phyloP scores from a whole-genome alignment of 2,888 invertebrate genomes.

The Fragum whitleyi region DNA sequence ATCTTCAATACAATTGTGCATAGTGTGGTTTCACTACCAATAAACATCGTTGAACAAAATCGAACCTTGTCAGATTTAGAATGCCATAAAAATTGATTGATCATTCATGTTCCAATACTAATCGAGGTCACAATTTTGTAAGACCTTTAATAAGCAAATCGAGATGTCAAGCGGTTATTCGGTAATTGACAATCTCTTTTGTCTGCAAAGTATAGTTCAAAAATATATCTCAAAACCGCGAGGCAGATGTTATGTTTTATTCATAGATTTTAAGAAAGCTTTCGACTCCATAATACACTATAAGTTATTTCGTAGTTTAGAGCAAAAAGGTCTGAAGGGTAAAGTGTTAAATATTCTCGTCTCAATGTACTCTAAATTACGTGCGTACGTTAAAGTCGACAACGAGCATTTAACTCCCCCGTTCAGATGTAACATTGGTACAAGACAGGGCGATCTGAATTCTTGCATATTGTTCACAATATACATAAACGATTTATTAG shows the following conservation, averaged over 20 bases:
- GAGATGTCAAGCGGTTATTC: neutral
- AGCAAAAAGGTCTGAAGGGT: no score
- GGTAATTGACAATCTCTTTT: neutral
- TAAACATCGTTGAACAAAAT: no score
- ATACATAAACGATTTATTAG: no score
- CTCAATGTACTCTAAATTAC: neutral
- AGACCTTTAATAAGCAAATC: no score
- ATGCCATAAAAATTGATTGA: no score
- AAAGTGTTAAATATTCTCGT: neutral
- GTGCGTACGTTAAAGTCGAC: neutral
- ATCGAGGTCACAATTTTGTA: no score
- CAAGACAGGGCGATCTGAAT: neutral
- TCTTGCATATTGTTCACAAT: no score
- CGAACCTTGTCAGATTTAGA: no score
- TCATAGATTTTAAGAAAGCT: no score
- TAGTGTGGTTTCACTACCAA: no score
- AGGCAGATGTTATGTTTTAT: neutral
- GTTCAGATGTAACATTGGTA: conserved; percentile 15
- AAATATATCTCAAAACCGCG: neutral
- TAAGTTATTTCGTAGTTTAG: neutral
- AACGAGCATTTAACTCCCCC: neutral
- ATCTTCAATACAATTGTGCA: no score
- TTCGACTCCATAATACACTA: neutral
- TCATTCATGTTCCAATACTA: no score
- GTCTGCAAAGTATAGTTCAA: conserved; percentile 1